Percentiles rank a stretch among this genome's conserved stretches.
phyloP scores from a whole-genome alignment of 2,797 vertebrate species.

The Cynodonichthys magdalenae region DNA sequence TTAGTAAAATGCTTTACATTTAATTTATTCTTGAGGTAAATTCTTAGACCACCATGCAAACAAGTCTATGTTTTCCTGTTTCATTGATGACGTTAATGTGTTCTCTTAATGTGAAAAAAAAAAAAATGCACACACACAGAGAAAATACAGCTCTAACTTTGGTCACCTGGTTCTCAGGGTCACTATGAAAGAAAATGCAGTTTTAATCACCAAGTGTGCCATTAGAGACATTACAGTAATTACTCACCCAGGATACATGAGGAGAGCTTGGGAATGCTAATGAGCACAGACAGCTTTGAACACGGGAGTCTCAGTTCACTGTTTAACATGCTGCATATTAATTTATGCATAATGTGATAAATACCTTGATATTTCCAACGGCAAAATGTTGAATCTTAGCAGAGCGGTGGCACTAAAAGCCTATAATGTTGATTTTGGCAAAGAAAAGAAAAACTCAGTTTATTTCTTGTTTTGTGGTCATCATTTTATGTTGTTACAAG shows the following conservation, averaged over 20 bases:
- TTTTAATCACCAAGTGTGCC: conserved; percentile 39
- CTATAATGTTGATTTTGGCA: neutral
- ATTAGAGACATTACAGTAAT: conserved; percentile 56
- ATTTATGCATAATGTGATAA: conserved; percentile 32
- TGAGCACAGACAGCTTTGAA: conserved; percentile 47
- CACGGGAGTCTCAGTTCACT: conserved; percentile 28
- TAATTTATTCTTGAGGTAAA: neutral
- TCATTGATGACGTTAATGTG: neutral
- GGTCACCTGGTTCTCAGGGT: conserved; percentile 30
- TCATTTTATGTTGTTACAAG: conserved; percentile 6
- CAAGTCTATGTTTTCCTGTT: neutral
- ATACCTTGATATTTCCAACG: conserved; percentile 20
- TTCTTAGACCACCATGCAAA: neutral
- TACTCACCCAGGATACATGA: conserved; percentile 40
- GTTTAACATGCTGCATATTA: conserved; percentile 46
- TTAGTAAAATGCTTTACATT: neutral
- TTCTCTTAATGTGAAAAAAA: neutral
- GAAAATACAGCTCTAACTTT: neutral
- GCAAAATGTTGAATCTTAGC: neutral
- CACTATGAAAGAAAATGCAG: conserved; percentile 19
- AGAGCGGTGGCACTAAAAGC: neutral
- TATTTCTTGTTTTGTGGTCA: conserved; percentile 16
- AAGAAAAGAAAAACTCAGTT: neutral
- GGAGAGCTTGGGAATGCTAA: conserved; percentile 44
- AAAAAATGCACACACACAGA: neutral